A percentile compares a stretch with the other conserved stretches of the same genome.
These are phyloP conservation scores for Nyctibius bracteatus DNA, from an alignment of 2,113 vertebrate genomes.

Conservation along the genomic window DNA sequence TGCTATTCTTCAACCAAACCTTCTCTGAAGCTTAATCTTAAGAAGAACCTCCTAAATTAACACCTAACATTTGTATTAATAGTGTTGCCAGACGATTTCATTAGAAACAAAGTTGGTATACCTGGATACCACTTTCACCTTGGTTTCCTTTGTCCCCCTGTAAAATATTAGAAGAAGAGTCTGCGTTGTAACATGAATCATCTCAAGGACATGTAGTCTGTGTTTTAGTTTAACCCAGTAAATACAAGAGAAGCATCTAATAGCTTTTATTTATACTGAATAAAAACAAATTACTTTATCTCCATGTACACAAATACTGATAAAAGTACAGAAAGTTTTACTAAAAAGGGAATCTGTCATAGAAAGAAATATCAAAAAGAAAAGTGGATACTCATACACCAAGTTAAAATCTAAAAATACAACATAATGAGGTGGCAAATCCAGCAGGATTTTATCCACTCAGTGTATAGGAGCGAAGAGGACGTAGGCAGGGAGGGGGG, in stretches of 20 bases:
- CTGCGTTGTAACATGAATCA: neutral
- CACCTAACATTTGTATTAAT: neutral
- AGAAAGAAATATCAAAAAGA: neutral
- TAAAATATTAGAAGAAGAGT: constrained; percentile 50
- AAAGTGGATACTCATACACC: neutral
- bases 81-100: neutral
- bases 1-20: neutral
- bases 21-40: neutral
- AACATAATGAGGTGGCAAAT: neutral
- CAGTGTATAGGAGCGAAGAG: neutral
- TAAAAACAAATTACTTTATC: neutral
- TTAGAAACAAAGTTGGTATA: constrained; percentile 33
- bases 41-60: neutral
- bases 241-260: neutral
- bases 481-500: neutral
- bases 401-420: neutral
- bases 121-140: constrained; percentile 79
- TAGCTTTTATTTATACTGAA: neutral
- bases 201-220: neutral
- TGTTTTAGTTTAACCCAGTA: neutral
- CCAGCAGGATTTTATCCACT: neutral
- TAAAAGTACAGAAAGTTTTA: neutral
- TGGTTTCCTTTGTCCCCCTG: constrained; percentile 80
- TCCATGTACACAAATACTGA: neutral
- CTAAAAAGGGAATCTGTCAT: neutral